Base-by-base conservation (phyloP, 2,113 vertebrate species). In the Pholis gunnellus region DNA sequence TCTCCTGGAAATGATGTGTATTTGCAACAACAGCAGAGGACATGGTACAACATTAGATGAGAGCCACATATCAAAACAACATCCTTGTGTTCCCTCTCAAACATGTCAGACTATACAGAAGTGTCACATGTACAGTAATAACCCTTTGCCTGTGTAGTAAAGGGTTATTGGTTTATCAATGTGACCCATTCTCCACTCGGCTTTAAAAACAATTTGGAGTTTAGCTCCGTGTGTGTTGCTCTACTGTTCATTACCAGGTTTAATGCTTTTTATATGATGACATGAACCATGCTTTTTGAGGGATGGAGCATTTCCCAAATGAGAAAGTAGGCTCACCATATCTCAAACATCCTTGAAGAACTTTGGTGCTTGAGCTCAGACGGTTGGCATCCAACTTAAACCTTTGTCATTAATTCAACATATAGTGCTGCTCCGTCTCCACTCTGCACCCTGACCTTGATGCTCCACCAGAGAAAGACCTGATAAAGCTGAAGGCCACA, bases 31-130 rank as follows among this genome's bases (percentile, higher is more conserved):
- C n/a, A n/a, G n/a, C n/a, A n/a, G n/a, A n/a, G n/a, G n/a, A 18
- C 57, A 34, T 48, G 4, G 63, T 42, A n/a, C 13, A 14, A 52
- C 73, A 59, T 75, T 38, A 72, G 68, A 89, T 70, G 44, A 50
- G 1, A n/a, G 61, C 17, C 9, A 48, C 36, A 66, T 69, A 56
- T 86, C 54, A 76, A 82, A 79, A 61, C 46, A 6, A 54, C 40
- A 15, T 36, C 22, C 36, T 34, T 27, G 42, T 59, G 31, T 78
- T 81, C 54, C 9, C n/a, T 42, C 0, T 0, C 27, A 14, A 14
- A 11, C 40, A 5, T 18, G 11, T 48, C 44, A 61, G 29, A 1
- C 25, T 31, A 5, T 3, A 73, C 22, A 20, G 14, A 64, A 34
- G 17, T 9, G 29, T 18, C 38, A 54, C 15, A 25, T 57, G n/a